These are phyloP conservation scores for Abramis brama DNA, from an alignment of 2,113 vertebrate species.

Conservation along the genomic window DNA sequence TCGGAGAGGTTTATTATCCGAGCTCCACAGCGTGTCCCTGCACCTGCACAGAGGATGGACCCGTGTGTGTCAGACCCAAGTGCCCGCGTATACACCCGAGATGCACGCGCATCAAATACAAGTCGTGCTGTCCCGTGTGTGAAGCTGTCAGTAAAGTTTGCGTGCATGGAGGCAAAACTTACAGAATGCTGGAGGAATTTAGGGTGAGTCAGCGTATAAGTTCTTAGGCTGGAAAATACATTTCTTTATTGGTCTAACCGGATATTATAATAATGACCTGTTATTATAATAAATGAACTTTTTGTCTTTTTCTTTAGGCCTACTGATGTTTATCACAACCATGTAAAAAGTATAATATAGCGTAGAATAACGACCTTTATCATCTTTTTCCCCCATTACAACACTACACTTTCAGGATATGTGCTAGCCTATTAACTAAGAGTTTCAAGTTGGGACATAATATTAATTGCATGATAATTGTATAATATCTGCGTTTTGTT, in stretches of 20 bases:
- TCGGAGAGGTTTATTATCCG: slow-evolving; percentile 77
- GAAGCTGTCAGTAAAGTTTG: slow-evolving; percentile 75
- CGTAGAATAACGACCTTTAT: neutral
- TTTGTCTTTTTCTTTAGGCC: neutral
- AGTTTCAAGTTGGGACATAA: neutral
- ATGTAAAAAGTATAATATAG: neutral
- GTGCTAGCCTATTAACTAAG: neutral
- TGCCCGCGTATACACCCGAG: slow-evolving; percentile 78
- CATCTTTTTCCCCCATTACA: neutral
- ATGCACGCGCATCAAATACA: slow-evolving; percentile 75
- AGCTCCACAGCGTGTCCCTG: slow-evolving; percentile 75
- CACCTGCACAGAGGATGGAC: slow-evolving; percentile 78
- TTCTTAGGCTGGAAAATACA: neutral
- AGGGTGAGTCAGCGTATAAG: slow-evolving; percentile 68
- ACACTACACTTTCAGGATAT: neutral
- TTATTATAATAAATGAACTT: no score
- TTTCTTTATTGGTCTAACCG: neutral
- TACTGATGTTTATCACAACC: neutral
- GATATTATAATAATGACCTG: neutral
- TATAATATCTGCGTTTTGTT: neutral
- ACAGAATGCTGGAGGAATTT: slow-evolving; percentile 78
- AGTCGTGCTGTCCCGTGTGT: slow-evolving; percentile 77
- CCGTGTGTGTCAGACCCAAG: slow-evolving; percentile 74
- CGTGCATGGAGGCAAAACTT: slow-evolving; percentile 73
- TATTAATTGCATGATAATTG: neutral